Conservation (phyloP, 2,888 invertebrate species). For the Lamellibrachia satsuma region DNA sequence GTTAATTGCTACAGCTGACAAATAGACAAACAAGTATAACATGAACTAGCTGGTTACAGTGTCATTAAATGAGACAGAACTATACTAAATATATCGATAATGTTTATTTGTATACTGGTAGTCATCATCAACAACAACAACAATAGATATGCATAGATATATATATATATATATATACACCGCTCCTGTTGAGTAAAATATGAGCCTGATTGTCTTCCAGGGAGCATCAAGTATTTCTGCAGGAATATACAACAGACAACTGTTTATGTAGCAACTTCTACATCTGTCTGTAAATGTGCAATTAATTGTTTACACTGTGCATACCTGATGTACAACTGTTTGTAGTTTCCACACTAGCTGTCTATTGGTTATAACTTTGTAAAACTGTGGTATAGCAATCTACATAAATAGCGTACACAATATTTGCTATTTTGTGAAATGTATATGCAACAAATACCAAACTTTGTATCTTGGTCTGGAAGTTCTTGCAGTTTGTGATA, state of each 20-base stretch:
- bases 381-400: not conserved
- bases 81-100: not conserved
- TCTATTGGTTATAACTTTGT: not conserved
- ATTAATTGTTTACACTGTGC: not conserved
- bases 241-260: not conserved
- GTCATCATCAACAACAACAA: not conserved
- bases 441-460: not conserved
- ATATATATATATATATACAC: not conserved
- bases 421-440: not conserved
- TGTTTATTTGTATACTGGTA: not conserved
- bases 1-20: not conserved
- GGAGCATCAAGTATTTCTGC: not conserved
- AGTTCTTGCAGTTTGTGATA: no score
- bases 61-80: not conserved
- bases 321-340: not conserved
- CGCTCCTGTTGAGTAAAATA: not conserved
- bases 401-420: not conserved
- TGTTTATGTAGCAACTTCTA: not conserved
- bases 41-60: not conserved
- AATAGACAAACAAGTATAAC: not conserved
- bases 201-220: not conserved
- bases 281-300: not conserved
- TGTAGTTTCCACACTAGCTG: not conserved
- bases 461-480: not conserved
- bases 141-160: no score